Percentiles rank a stretch among this genome's conserved stretches.
These are phyloP conservation scores for Epizoanthus ramosus DNA, from an alignment of 92 coral and sea anemone species.

Conservation along the genomic window DNA sequence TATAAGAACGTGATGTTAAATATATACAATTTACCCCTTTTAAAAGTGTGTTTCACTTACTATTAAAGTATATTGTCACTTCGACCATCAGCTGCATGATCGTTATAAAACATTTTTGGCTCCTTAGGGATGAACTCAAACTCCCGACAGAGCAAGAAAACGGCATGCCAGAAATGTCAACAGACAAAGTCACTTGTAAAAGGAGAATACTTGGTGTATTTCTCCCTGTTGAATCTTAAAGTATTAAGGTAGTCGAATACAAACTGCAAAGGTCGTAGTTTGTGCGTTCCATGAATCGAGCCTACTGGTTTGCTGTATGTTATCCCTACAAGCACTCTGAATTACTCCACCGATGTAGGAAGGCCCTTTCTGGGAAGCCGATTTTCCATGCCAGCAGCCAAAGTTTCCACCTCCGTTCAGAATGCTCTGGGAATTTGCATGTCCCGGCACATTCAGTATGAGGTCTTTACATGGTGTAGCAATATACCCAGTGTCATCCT, in stretches of 20 bases:
- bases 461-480: background rate
- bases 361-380: background rate
- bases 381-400: background rate
- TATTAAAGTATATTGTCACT: too few species aligned
- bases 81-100: too few species aligned
- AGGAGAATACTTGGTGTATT: too few species aligned
- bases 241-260: conserved; percentile 1
- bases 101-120: too few species aligned
- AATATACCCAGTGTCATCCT: conserved; percentile 2
- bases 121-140: too few species aligned
- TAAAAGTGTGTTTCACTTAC: too few species aligned
- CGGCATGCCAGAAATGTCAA: too few species aligned
- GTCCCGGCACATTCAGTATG: background rate
- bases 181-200: too few species aligned
- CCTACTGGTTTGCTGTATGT: background rate
- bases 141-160: too few species aligned
- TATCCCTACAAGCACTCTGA: background rate
- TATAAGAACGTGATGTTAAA: too few species aligned
- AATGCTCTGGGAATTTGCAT: background rate
- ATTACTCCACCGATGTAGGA: background rate
- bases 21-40: too few species aligned
- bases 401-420: background rate
- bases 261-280: background rate
- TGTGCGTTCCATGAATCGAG: background rate
- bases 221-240: too few species aligned